Evolutionary conservation across 1,140 invertebrate species (phyloP).

Genomic region (Hesperophylax magnus): DNA sequence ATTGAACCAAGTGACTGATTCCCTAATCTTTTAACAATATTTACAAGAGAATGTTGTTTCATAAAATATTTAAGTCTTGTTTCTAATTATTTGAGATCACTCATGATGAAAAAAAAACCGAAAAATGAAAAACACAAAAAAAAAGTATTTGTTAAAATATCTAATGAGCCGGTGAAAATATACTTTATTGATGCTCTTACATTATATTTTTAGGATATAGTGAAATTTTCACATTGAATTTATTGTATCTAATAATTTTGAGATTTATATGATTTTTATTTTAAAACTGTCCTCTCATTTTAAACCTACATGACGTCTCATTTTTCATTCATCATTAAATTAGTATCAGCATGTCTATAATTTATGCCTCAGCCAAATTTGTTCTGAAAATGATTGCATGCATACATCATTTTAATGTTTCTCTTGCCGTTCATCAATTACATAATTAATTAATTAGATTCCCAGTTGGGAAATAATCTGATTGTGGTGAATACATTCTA

Average conservation of each 20-base stretch:
- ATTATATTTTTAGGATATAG: background rate
- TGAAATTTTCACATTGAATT: conserved; percentile 4
- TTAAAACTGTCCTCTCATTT: conserved; percentile 30
- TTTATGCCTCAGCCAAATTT: background rate
- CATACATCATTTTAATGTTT: background rate
- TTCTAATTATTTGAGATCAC: background rate
- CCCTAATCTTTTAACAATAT: conserved; percentile 5
- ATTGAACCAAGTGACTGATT: conserved; percentile 23
- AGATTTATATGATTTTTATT: conserved; percentile 34
- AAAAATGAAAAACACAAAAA: background rate
- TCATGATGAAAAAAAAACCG: background rate
- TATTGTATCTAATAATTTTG: conserved; percentile 8
- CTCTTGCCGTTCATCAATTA: background rate
- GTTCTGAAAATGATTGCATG: background rate
- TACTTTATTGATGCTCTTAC: background rate
- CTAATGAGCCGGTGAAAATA: no score
- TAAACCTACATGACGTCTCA: conserved; percentile 34
- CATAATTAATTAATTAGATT: conserved; percentile 21
- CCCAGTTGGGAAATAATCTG: conserved; percentile 37
- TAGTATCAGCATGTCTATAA: background rate
- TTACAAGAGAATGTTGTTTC: no score
- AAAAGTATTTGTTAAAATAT: no score
- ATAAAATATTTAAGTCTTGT: background rate
- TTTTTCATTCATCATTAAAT: conserved; percentile 13
- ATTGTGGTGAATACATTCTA: conserved; percentile 48